Percentiles rank a stretch among this genome's conserved stretches.
Evolutionary conservation across 2,888 invertebrate species (phyloP).

Genomic region (Microctonus aethiopoides): DNA sequence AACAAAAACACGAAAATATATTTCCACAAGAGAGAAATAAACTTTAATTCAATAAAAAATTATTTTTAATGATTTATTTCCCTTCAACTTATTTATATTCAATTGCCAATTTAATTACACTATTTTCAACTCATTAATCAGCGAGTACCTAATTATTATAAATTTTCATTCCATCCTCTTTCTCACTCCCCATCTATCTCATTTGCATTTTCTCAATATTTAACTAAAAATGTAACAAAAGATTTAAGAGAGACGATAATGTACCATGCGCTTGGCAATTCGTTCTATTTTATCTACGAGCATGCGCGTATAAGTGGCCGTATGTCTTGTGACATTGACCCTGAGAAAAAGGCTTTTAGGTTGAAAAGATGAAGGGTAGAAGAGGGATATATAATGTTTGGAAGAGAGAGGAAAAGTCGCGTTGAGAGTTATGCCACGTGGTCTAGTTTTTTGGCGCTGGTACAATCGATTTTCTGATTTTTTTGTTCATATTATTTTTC

Average conservation of each 20-base stretch:
- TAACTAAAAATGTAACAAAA: not conserved
- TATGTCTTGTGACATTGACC: constrained; percentile 40
- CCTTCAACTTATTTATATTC: not conserved
- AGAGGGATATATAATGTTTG: too few relatives aligned
- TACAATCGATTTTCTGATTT: not conserved
- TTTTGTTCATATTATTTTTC: not conserved
- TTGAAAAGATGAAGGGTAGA: constrained; percentile 4
- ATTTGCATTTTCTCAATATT: too few relatives aligned
- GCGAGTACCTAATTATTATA: too few relatives aligned
- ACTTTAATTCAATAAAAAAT: too few relatives aligned
- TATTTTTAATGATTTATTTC: too few relatives aligned
- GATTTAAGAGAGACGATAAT: not conserved
- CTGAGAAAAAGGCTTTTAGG: constrained; percentile 39
- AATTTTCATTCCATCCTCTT: too few relatives aligned
- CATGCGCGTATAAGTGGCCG: constrained; percentile 13
- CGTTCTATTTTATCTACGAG: not conserved
- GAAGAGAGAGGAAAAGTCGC: too few relatives aligned
- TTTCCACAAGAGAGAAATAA: too few relatives aligned
- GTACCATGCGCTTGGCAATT: not conserved
- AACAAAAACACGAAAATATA: too few relatives aligned
- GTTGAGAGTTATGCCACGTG: not conserved
- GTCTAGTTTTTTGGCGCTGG: not conserved
- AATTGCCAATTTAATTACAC: not conserved
- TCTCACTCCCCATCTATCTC: too few relatives aligned
- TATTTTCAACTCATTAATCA: too few relatives aligned